Evolutionary conservation across 2,888 invertebrate species (phyloP), one percentile per base, ranked within the genome.

Genomic region (Drosophila anomalata): DNA sequence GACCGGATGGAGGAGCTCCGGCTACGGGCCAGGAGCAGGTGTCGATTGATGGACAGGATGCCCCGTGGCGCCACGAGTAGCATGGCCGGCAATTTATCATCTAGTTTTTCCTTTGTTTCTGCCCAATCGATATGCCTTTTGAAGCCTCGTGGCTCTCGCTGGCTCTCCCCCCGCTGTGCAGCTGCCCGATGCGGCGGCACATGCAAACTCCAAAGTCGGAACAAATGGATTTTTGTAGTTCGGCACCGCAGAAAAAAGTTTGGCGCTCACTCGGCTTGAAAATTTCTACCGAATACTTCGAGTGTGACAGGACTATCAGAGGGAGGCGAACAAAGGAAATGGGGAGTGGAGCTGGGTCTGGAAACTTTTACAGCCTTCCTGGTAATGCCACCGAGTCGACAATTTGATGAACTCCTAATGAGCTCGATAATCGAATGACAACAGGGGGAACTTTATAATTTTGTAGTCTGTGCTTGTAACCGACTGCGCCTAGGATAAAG

Each of bases 161-260:
- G 26, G 11, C 17, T 8, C 4, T 20, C 39, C 26, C 46, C 36
- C 48, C 55, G 50, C 71, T 75, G 12, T 39, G 86, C 73, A 68
- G 63, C 70, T 81, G 79, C 78, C 73, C 70, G 79, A 42, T 63
- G 54, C 53, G 14, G 58, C 66, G 65, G 85, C 69, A 76, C 78
- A 82, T 82, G 82, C 87, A 86, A 83, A 87, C 73, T 75, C 73
- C 73, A 1, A 14, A 88, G 79, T 86, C 77, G 55, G 76, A 83
- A 78, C 88, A 84, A 84, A 84, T 88, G 84, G 74, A 86, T 84
- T 88, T 88, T 76, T 68, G 73, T 75, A 83, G 87, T 87, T 77
- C 62, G 56, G 53, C 33, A 63, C 75, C 73, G 44, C 83, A 76
- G 47, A 61, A 61, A 51, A 62, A 78, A 77, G 58, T 78, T 80